These are phyloP conservation scores for Anthonomus grandis DNA, from an alignment of 1,140 invertebrate genomes.

Conservation along the genomic window DNA sequence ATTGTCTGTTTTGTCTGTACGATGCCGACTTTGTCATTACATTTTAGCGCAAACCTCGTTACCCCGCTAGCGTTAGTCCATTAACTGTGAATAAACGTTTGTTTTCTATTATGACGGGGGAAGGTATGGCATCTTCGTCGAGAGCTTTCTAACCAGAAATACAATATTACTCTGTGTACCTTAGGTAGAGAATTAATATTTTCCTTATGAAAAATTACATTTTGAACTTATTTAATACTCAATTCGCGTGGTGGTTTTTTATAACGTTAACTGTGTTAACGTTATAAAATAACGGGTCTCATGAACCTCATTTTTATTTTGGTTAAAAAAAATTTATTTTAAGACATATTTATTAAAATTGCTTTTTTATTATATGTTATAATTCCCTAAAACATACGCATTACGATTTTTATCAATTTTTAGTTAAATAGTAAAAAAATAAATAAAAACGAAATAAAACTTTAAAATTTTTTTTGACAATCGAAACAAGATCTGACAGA, in stretches of 20 bases:
- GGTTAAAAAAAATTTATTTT: too few species aligned
- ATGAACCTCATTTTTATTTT: background rate
- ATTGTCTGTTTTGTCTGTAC: constrained; percentile 32
- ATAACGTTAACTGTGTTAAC: too few species aligned
- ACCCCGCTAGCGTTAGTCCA: constrained; percentile 11
- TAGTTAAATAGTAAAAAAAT: background rate
- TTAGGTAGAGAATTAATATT: too few species aligned
- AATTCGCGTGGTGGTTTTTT: background rate
- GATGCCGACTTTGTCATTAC: constrained; percentile 20
- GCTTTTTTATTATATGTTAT: background rate
- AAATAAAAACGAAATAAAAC: background rate
- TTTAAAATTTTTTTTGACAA: background rate
- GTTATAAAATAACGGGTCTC: too few species aligned
- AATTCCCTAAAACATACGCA: background rate
- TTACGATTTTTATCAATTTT: background rate
- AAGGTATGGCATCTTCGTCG: too few species aligned
- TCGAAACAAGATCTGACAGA: too few species aligned
- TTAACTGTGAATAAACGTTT: constrained; percentile 15
- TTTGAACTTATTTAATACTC: too few species aligned
- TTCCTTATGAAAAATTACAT: too few species aligned
- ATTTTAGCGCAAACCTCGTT: constrained; percentile 28
- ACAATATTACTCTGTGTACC: too few species aligned
- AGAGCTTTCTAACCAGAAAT: too few species aligned
- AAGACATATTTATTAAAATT: background rate
- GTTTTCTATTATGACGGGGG: too few species aligned